phyloP scores from a whole-genome alignment of 2,797 vertebrate genomes.

The Odontamblyopus lacepedii region DNA sequence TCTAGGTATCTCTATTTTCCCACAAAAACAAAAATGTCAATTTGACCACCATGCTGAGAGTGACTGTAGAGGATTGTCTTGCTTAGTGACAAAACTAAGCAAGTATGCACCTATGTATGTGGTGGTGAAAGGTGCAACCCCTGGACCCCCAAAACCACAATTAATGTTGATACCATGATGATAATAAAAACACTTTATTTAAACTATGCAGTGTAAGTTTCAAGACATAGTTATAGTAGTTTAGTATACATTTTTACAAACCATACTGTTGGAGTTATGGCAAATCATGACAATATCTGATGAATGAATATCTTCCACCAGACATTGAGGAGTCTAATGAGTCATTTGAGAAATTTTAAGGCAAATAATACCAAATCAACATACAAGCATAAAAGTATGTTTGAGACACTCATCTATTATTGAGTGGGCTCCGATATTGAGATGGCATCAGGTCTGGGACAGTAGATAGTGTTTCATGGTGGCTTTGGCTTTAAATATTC shows the following conservation, averaged over 20 bases:
- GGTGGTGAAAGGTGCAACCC: no score
- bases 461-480: conserved; percentile 80
- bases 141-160: no score
- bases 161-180: no score
- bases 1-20: no score
- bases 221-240: no score
- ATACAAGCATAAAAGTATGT: conserved; percentile 63
- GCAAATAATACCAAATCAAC: conserved; percentile 17
- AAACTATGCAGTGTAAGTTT: no score
- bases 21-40: no score
- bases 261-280: not conserved
- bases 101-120: no score
- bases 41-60: no score
- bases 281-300: not conserved
- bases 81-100: no score
- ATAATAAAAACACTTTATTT: no score
- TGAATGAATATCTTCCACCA: not conserved
- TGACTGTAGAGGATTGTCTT: no score
- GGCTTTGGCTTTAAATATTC: conserved; percentile 83
- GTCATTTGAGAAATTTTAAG: conserved; percentile 6
- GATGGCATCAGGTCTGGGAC: conserved; percentile 68
- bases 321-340: conserved; percentile 1
- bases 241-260: not conserved
- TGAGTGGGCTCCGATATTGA: conserved; percentile 68
- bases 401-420: conserved; percentile 78